Evolutionary conservation across 1,140 invertebrate genomes (phyloP).

Genomic region (Drosophila obscura): DNA sequence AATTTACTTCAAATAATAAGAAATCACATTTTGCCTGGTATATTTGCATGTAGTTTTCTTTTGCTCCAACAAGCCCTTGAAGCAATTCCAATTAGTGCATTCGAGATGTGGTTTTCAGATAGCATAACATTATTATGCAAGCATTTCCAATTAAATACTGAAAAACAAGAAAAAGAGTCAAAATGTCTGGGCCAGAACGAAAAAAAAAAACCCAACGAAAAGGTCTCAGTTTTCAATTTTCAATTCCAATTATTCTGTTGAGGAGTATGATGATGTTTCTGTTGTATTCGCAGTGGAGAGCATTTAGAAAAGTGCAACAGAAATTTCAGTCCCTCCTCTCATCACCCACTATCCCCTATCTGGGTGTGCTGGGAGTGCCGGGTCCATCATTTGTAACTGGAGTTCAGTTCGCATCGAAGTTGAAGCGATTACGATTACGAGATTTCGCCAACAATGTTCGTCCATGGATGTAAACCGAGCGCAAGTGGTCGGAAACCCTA

Average conservation of each 20-base stretch:
- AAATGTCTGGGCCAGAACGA: slow-evolving; percentile 19
- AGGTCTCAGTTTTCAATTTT: slow-evolving; percentile 25
- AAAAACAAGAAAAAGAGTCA: slow-evolving; percentile 28
- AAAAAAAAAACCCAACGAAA: slow-evolving; percentile 5
- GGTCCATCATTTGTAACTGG: slow-evolving; percentile 32
- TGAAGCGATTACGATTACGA: slow-evolving; percentile 42
- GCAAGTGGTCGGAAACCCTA: slow-evolving; percentile 66
- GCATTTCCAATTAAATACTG: slow-evolving; percentile 27
- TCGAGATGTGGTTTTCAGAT: background rate
- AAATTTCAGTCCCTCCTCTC: background rate
- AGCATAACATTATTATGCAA: slow-evolving; percentile 48
- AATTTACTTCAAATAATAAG: background rate
- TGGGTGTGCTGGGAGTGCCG: background rate
- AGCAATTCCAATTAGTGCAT: slow-evolving; percentile 3
- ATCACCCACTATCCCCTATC: background rate
- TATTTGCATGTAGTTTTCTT: background rate
- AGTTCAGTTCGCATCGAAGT: slow-evolving; percentile 7
- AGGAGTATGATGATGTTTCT: background rate
- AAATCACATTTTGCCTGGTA: background rate
- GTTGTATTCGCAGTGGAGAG: background rate
- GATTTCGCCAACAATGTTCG: slow-evolving; percentile 15
- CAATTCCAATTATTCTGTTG: slow-evolving; percentile 12
- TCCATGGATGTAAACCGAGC: slow-evolving; percentile 54
- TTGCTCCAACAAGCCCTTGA: background rate
- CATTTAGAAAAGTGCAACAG: slow-evolving; percentile 38